These are phyloP conservation scores for Mongoloraphidia duomilia DNA, from an alignment of 2,888 invertebrate genomes.

Conservation along the genomic window DNA sequence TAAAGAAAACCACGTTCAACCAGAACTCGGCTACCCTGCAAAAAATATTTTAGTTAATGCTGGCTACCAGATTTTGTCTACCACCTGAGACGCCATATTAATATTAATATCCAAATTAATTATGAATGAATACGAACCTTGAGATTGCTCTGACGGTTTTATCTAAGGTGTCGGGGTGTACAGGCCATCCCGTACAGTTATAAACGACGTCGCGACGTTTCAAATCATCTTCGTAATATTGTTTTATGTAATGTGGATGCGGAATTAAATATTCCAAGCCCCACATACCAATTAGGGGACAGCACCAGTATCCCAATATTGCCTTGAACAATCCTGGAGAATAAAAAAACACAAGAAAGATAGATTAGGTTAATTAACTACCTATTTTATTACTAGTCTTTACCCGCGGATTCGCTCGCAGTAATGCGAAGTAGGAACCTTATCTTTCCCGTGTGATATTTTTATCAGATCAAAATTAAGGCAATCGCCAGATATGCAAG, in stretches of 20 bases:
- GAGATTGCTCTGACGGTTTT: not conserved
- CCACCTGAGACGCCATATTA: not conserved
- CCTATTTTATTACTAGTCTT: too few relatives aligned
- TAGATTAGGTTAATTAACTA: too few relatives aligned
- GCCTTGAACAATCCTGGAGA: not conserved
- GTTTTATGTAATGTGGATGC: not conserved
- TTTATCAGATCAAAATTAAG: too few relatives aligned
- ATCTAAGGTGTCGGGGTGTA: slow-evolving; percentile 1
- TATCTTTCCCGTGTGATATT: too few relatives aligned
- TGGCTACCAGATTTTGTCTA: not conserved
- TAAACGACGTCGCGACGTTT: not conserved
- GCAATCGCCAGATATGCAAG: too few relatives aligned
- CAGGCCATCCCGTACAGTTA: slow-evolving; percentile 1
- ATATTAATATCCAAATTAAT: not conserved
- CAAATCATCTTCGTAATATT: not conserved
- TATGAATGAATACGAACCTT: not conserved
- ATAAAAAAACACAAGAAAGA: not conserved
- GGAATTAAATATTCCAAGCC: not conserved
- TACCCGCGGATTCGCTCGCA: too few relatives aligned
- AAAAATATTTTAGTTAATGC: not conserved
- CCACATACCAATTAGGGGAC: not conserved
- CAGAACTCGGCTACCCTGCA: not conserved
- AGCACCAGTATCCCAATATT: not conserved
- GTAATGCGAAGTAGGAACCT: too few relatives aligned
- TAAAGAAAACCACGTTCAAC: not conserved